Conservation (phyloP, 2,888 invertebrate genomes). For the Isotomurus palustris region DNA sequence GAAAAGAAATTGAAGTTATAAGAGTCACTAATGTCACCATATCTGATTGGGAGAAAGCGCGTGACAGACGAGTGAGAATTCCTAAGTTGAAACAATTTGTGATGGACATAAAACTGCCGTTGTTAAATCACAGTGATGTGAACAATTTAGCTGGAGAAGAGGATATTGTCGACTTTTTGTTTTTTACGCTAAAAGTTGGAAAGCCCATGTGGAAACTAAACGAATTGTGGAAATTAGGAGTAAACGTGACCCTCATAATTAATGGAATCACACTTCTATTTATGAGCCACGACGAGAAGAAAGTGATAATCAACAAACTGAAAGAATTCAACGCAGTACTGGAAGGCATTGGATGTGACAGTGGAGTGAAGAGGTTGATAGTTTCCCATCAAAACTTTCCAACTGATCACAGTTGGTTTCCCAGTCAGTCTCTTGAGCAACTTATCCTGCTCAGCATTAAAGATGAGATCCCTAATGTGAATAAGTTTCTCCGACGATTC, state of each 20-base stretch:
- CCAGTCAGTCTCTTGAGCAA: neutral
- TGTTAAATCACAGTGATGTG: neutral
- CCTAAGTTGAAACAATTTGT: constrained; percentile 19
- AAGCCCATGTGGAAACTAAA: neutral
- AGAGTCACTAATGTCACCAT: constrained; percentile 12
- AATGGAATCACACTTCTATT: constrained; percentile 19
- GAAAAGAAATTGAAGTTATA: constrained; percentile 14
- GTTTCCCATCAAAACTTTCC: constrained; percentile 9
- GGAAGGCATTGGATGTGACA: neutral
- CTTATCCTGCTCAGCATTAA: constrained; percentile 17
- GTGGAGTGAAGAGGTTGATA: constrained; percentile 12
- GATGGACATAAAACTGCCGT: constrained; percentile 18
- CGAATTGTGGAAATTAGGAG: constrained; percentile 12
- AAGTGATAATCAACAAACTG: constrained; percentile 20
- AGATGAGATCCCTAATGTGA: constrained; percentile 1
- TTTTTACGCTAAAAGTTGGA: constrained; percentile 8
- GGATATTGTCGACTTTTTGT: constrained; percentile 12
- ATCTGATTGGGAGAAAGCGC: constrained; percentile 10
- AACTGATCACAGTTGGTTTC: constrained; percentile 1
- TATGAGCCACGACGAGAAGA: constrained; percentile 1
- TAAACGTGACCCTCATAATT: constrained; percentile 19
- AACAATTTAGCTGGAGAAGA: constrained; percentile 3
- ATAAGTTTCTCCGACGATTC: constrained; percentile 13
- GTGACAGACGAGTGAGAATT: constrained; percentile 10
- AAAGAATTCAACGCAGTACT: neutral